These are phyloP conservation scores for Plotosus lineatus DNA, from an alignment of 2,113 vertebrate genomes.

Conservation along the genomic window DNA sequence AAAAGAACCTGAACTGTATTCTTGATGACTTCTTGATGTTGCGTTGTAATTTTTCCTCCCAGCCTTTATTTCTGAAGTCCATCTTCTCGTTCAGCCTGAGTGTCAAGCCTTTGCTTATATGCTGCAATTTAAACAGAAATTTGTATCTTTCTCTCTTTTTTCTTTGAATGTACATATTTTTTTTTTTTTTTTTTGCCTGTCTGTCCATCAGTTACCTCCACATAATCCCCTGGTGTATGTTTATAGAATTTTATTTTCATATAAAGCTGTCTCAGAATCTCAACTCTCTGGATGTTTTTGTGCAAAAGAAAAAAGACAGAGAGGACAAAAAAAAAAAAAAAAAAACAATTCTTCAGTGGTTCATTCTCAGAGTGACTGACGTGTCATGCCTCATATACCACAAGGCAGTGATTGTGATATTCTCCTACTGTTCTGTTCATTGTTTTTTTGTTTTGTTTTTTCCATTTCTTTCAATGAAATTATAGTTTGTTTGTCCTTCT, in stretches of 20 bases:
- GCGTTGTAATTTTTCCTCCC: neutral
- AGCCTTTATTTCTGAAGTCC: conserved; percentile 42
- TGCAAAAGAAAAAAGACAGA: conserved; percentile 64
- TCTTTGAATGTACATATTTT: conserved; percentile 84
- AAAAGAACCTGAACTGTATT: neutral
- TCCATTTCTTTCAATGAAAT: conserved; percentile 28
- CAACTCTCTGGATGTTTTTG: conserved; percentile 70
- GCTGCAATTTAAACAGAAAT: conserved; percentile 74
- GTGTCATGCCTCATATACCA: conserved; percentile 75
- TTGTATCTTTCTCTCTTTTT: conserved; percentile 63
- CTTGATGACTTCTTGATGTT: neutral
- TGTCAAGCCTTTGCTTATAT: conserved; percentile 66
- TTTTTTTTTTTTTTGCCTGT: conserved; percentile 70
- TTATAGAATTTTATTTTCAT: conserved; percentile 91
- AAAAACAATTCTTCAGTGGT: conserved; percentile 60
- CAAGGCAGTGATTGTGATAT: conserved; percentile 87
- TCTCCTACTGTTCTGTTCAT: conserved; percentile 57
- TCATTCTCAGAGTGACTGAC: conserved; percentile 75
- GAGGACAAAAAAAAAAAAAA: neutral
- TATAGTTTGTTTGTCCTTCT: conserved; percentile 32
- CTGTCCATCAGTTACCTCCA: conserved; percentile 80
- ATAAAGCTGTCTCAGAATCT: conserved; percentile 88
- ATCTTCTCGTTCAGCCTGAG: conserved; percentile 40
- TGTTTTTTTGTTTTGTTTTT: conserved; percentile 30
- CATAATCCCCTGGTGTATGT: conserved; percentile 91